Percentiles rank a stretch among this genome's conserved stretches.
phyloP scores from a whole-genome alignment of 2,113 vertebrate genomes.

The Gnathonemus echidnorhynchus region DNA sequence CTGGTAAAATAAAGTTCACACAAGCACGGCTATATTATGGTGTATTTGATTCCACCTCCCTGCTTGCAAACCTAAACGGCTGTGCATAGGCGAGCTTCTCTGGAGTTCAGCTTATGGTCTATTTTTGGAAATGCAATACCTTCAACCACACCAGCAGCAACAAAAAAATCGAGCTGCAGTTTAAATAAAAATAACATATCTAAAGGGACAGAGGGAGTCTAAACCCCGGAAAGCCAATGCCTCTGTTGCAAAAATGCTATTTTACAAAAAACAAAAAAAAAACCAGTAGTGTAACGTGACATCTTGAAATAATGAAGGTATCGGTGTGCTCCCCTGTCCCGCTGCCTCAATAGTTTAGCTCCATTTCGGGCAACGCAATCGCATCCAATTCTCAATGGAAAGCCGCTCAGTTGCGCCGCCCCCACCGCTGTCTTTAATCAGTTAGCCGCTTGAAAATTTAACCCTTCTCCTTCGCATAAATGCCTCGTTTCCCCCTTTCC shows the following conservation, averaged over 20 bases:
- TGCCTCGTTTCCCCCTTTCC: not conserved
- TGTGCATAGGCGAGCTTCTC: not conserved
- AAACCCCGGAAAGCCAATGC: not conserved
- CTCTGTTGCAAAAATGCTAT: not conserved
- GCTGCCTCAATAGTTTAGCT: constrained; percentile 30
- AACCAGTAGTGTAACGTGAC: not conserved
- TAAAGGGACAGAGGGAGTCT: not conserved
- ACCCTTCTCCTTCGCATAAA: constrained; percentile 26
- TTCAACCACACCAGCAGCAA: not conserved
- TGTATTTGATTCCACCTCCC: not conserved
- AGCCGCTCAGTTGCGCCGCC: constrained; percentile 19
- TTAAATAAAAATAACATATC: not conserved
- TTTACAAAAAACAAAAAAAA: not conserved
- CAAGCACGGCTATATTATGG: not conserved
- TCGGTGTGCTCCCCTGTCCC: constrained; percentile 15
- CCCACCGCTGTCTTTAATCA: constrained; percentile 21
- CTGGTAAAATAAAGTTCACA: not conserved
- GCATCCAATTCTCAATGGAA: constrained; percentile 41
- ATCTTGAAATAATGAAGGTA: constrained; percentile 5
- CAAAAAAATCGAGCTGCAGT: not conserved
- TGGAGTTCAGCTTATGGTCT: not conserved
- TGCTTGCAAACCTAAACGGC: not conserved
- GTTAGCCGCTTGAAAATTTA: constrained; percentile 25
- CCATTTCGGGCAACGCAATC: constrained; percentile 35
- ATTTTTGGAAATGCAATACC: not conserved